A percentile compares a stretch with the other conserved stretches of the same genome.
Evolutionary conservation across 2,888 invertebrate species (phyloP).

Genomic region (Scaptomyza caliginosa): DNA sequence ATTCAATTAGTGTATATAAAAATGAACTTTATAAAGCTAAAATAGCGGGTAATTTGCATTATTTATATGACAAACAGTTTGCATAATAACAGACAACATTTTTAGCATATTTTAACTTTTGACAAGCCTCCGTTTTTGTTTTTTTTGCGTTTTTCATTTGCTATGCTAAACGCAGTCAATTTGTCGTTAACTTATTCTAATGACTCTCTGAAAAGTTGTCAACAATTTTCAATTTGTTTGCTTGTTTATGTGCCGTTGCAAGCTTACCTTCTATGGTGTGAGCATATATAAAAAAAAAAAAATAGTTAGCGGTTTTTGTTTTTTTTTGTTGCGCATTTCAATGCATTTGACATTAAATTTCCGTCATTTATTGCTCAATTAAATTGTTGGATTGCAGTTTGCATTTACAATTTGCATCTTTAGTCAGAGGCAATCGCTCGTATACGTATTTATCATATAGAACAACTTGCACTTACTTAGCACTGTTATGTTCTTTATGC

Average conservation of each 20-base stretch:
- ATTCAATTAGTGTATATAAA: not conserved
- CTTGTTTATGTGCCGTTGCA: conserved; percentile 4
- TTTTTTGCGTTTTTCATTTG: too few species aligned
- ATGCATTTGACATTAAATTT: conserved; percentile 44
- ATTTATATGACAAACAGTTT: not conserved
- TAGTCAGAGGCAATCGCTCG: conserved; percentile 39
- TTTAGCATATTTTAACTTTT: conserved; percentile 16
- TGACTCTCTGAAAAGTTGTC: conserved; percentile 51
- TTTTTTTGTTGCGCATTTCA: conserved; percentile 3
- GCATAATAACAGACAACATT: conserved; percentile 15
- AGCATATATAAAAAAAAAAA: conserved; percentile 3
- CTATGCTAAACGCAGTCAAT: conserved; percentile 28
- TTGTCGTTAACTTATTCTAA: conserved; percentile 62
- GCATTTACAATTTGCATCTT: conserved; percentile 56
- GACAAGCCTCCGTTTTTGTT: conserved; percentile 42
- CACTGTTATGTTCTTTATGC: conserved; percentile 50
- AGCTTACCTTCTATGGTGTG: conserved; percentile 38
- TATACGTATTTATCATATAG: conserved; percentile 1
- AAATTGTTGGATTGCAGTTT: conserved; percentile 61
- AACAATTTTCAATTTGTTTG: conserved; percentile 22
- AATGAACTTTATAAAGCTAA: not conserved
- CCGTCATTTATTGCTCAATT: conserved; percentile 77
- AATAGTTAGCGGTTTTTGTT: conserved; percentile 21
- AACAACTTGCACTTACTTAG: conserved; percentile 15
- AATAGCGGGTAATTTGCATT: not conserved